Evolutionary conservation across 2,888 invertebrate genomes (phyloP).

Genomic region (Salpingus planirostris): DNA sequence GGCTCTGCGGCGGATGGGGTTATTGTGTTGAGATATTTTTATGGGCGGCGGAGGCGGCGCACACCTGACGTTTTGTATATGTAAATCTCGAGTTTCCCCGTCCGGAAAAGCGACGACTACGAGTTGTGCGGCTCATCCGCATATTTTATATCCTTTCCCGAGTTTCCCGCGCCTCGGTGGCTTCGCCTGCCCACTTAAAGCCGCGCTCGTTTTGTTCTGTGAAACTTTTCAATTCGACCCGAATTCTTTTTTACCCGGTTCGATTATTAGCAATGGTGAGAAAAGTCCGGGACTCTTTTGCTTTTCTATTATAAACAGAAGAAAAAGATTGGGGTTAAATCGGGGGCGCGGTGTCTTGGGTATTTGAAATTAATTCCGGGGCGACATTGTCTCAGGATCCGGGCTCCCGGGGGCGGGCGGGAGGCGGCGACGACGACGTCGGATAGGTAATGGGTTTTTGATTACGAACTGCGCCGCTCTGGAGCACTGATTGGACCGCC

Average conservation of each 20-base stretch:
- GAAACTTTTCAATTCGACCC: conserved; percentile 11
- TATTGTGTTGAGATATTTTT: too few relatives aligned
- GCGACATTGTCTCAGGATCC: conserved; percentile 19
- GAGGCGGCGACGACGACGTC: conserved; percentile 9
- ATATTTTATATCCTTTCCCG: conserved; percentile 18
- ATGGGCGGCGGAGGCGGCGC: too few relatives aligned
- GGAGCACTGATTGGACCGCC: conserved; percentile 23
- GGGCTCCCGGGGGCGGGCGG: too few relatives aligned
- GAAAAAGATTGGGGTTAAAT: too few relatives aligned
- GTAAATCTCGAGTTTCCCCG: conserved; percentile 12
- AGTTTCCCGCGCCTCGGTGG: conserved; percentile 18
- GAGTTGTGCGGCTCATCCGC: too few relatives aligned
- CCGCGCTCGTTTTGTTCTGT: conserved; percentile 11
- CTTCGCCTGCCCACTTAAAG: conserved; percentile 18
- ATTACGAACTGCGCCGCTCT: conserved; percentile 30
- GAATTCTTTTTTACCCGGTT: too few relatives aligned
- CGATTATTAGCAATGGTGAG: too few relatives aligned
- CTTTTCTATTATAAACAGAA: too few relatives aligned
- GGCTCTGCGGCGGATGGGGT: too few relatives aligned
- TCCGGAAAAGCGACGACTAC: conserved; percentile 13
- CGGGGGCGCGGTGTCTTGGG: conserved; percentile 4
- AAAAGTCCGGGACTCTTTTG: too few relatives aligned
- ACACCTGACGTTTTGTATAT: conserved; percentile 13
- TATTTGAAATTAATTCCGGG: conserved; percentile 19
- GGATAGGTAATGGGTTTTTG: conserved; percentile 36